A percentile compares a stretch with the other conserved stretches of the same genome.
Evolutionary conservation across 2,888 invertebrate species (phyloP).

Genomic region (Eilema griseolum): DNA sequence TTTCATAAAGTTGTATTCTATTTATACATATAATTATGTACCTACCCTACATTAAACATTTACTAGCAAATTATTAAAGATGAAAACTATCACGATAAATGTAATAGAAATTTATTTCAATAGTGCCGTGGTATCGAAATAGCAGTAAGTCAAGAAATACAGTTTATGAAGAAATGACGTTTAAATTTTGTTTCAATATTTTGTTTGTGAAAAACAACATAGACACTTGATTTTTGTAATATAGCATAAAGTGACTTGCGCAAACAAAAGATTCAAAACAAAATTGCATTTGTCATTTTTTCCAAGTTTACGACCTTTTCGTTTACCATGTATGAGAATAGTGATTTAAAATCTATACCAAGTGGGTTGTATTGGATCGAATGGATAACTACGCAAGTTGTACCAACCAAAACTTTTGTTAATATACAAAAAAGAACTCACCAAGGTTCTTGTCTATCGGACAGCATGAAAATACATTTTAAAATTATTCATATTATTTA

Average conservation of each 20-base stretch:
- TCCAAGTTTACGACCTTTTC: background rate
- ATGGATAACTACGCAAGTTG: background rate
- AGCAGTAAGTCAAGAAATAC: too few relatives aligned
- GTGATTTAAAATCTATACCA: background rate
- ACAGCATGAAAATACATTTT: slow-evolving; percentile 77
- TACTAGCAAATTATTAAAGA: too few relatives aligned
- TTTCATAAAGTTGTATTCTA: background rate
- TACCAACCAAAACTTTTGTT: slow-evolving; percentile 22
- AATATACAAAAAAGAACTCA: slow-evolving; percentile 69
- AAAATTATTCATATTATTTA: slow-evolving; percentile 54
- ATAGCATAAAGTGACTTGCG: background rate
- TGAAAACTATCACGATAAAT: too few relatives aligned
- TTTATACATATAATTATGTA: background rate
- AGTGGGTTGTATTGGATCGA: background rate
- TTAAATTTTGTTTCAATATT: too few relatives aligned
- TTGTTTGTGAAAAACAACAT: too few relatives aligned
- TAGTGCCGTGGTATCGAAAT: too few relatives aligned
- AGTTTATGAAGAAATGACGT: too few relatives aligned
- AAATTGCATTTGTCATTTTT: background rate
- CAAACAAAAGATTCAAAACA: background rate
- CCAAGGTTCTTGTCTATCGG: slow-evolving; percentile 84
- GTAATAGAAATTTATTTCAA: too few relatives aligned
- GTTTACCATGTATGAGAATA: background rate
- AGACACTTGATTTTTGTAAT: background rate
- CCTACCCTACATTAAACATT: background rate